Base-by-base conservation (phyloP, 2,888 invertebrate genomes). In the Leptinotarsa haldemani region DNA sequence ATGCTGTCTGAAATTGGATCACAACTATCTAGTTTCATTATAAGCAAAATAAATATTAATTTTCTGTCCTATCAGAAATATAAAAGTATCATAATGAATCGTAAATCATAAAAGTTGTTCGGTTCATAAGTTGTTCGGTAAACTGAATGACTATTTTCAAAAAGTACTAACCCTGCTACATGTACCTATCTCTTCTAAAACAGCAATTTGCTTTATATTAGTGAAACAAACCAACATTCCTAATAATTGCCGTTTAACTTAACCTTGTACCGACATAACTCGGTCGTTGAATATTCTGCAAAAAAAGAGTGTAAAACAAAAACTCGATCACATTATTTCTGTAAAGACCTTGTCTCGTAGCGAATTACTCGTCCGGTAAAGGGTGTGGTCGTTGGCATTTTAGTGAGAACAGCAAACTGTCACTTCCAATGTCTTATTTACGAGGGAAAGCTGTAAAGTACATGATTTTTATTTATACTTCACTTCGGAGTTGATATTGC, bases 341-440 rank as follows among this genome's bases (percentile, higher is more conserved):
- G 16, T 13, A 56, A 47, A 68, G 68, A 68, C 68, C 68, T 68
- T 68, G 68, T 47, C 56, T 15, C 16, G 22, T 48, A 58, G 56
- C 22, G 58, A 58, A 53, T 67, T 53, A 20, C 25, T 53, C 53
- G 52, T 53, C n/a, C 18, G 18, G 18, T 40, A n/a, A 25, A 68
- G 68, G 68, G 68, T 68, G 68, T 68, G 68, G 68, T 40, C 56
- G n/a, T n/a, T 67, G 67, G 25, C 52, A 53, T 40, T 56, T 68
- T 18, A 30, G 52, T 22, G 13, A 16, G 56, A 56, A 20, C 30
- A 30, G 30, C 3, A 30, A 4, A 61, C 61, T 30, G 61, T 61
- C 61, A 61, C 61, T 56, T 13, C 12, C 22, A 22, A 20, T 56
- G 15, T 4, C 61, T 25, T 30, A 18, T 16, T 9, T 61, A 61